These are phyloP conservation scores for Nomia melanderi DNA, from an alignment of 1,140 invertebrate genomes.

Conservation along the genomic window DNA sequence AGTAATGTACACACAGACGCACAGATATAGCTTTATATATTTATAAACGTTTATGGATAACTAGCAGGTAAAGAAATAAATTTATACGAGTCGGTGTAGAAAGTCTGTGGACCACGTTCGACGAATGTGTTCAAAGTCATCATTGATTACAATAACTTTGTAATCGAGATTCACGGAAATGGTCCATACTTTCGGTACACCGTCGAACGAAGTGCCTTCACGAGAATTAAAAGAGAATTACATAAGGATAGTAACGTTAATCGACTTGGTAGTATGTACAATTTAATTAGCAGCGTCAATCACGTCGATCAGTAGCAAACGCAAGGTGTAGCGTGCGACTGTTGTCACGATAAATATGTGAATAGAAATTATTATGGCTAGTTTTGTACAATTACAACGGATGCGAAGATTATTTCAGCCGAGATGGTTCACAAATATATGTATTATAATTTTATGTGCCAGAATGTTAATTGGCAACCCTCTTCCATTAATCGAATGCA, in stretches of 20 bases:
- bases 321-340: not conserved
- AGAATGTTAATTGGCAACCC: not conserved
- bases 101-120: not conserved
- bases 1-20: slow-evolving; percentile 48
- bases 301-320: not conserved
- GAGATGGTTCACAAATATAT: slow-evolving; percentile 39
- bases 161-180: not conserved
- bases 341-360: slow-evolving; percentile 44
- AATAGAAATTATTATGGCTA: slow-evolving; percentile 47
- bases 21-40: slow-evolving; percentile 62
- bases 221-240: slow-evolving; percentile 43
- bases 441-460: slow-evolving; percentile 22
- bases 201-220: slow-evolving; percentile 12
- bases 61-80: slow-evolving; percentile 13
- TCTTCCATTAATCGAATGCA: not conserved
- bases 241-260: slow-evolving; percentile 28
- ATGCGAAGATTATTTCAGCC: slow-evolving; percentile 18
- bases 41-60: slow-evolving; percentile 47
- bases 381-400: slow-evolving; percentile 37
- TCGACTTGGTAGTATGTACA: slow-evolving; percentile 39
- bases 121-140: not conserved
- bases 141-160: not conserved
- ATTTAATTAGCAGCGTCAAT: slow-evolving; percentile 34
- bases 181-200: not conserved
- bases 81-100: not conserved